Conservation (phyloP, 2,113 vertebrate species). For the Fukomys damarensis region DNA sequence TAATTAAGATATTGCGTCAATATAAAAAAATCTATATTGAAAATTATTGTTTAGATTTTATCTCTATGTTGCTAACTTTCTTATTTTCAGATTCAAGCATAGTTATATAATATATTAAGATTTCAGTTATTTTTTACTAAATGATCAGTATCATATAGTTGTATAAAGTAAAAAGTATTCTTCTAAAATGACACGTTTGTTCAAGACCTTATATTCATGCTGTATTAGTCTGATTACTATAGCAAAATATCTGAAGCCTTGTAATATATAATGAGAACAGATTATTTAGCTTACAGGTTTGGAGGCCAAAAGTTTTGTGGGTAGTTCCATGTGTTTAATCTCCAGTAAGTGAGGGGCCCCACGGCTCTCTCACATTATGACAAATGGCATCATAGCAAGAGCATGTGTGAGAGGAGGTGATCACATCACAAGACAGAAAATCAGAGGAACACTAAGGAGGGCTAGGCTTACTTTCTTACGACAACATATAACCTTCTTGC, state of each 20-base stretch:
- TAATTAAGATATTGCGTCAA: background rate
- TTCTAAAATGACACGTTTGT: background rate
- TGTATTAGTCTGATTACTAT: background rate
- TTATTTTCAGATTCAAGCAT: background rate
- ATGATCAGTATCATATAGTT: background rate
- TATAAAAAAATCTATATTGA: background rate
- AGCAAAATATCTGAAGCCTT: background rate
- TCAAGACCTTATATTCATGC: background rate
- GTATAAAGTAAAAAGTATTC: background rate
- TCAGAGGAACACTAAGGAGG: no score
- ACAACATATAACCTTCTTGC: background rate
- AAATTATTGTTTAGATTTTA: background rate
- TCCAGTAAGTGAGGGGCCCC: background rate
- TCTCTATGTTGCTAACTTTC: background rate
- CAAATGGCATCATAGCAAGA: background rate
- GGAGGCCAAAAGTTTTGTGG: background rate
- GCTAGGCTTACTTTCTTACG: background rate
- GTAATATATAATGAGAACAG: background rate
- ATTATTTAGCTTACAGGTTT: background rate
- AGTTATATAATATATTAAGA: background rate
- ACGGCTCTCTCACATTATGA: background rate
- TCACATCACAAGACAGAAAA: background rate
- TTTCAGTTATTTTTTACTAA: conserved; percentile 2
- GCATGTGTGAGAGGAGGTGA: background rate
- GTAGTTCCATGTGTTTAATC: background rate